phyloP scores from a whole-genome alignment of 2,888 invertebrate species.

The Cremastinae sp. region DNA sequence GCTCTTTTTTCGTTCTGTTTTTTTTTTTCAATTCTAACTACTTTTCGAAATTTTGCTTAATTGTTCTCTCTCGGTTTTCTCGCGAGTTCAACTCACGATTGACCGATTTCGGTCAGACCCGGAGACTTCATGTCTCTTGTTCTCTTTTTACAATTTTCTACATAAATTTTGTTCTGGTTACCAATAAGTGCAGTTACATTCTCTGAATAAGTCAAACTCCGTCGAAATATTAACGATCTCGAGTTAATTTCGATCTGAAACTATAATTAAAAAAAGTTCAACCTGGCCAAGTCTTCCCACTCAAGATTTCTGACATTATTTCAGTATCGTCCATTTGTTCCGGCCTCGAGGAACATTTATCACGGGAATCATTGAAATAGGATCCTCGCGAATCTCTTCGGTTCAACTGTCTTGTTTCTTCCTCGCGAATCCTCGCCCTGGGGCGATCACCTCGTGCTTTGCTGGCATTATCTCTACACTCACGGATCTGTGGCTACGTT shows the following conservation, averaged over 20 bases:
- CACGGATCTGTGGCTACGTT: conserved; percentile 67
- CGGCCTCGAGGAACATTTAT: neutral
- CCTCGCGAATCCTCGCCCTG: conserved; percentile 28
- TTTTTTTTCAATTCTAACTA: conserved; percentile 16
- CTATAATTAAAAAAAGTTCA: too few relatives aligned
- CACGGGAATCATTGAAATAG: neutral
- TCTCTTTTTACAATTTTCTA: conserved; percentile 20
- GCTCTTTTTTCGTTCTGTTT: conserved; percentile 29
- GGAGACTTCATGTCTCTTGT: conserved; percentile 52
- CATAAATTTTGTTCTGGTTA: neutral
- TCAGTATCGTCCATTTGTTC: neutral
- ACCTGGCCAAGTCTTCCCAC: too few relatives aligned
- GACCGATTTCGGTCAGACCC: conserved; percentile 25
- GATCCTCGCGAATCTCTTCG: neutral
- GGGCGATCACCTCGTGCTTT: conserved; percentile 29
- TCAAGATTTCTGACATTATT: neutral
- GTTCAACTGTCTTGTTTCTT: neutral
- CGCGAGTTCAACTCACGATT: conserved; percentile 31
- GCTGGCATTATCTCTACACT: conserved; percentile 52
- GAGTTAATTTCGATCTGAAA: too few relatives aligned
- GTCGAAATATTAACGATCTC: too few relatives aligned
- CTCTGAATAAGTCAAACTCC: too few relatives aligned
- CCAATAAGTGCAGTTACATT: neutral
- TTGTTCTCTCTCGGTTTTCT: neutral
- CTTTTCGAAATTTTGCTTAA: conserved; percentile 11